Percentiles rank a stretch among this genome's conserved stretches.
Conservation (phyloP, 2,113 vertebrate species). For the Pseudopipra pipra region DNA sequence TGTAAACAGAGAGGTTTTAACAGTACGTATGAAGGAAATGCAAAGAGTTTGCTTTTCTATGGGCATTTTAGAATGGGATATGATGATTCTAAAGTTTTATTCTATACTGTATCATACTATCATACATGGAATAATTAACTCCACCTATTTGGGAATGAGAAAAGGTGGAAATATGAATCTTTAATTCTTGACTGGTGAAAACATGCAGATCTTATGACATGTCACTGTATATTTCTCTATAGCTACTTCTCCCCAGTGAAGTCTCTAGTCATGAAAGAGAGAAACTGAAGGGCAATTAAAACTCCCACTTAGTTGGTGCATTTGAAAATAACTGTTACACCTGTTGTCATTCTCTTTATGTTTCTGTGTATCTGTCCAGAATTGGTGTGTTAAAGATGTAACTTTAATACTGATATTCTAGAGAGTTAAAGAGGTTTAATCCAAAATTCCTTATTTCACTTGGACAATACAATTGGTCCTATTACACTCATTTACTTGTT, state of each 20-base stretch:
- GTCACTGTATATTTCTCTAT: background rate
- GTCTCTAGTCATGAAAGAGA: background rate
- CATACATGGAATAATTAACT: background rate
- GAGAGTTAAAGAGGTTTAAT: background rate
- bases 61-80: background rate
- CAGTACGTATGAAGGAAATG: background rate
- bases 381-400: background rate
- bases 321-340: background rate
- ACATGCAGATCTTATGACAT: rapidly evolving
- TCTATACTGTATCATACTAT: background rate
- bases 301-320: background rate
- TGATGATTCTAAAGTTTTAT: background rate
- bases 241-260: background rate
- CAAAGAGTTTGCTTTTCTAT: background rate
- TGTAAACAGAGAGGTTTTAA: background rate
- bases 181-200: background rate
- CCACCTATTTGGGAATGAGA: background rate
- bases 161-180: background rate
- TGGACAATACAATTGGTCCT: background rate
- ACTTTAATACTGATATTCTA: background rate
- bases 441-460: background rate
- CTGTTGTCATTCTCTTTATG: background rate
- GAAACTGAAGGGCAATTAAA: background rate
- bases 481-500: background rate
- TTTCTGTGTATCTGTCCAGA: background rate